Base-by-base conservation (phyloP, 2,113 vertebrate genomes). In the Odobenus rosmarus region DNA sequence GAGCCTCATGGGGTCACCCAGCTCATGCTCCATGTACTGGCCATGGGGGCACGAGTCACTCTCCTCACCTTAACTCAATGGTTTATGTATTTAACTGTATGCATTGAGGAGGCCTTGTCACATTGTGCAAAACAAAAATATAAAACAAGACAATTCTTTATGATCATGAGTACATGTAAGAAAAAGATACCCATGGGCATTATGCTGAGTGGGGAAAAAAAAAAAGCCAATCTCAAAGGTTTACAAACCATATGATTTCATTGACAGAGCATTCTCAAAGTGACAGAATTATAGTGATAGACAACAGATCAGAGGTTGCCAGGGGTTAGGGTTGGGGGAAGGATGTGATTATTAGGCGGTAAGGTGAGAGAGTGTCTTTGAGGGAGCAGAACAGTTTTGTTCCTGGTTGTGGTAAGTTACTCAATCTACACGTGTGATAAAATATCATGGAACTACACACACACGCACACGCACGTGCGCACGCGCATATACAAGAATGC, bases 11-110 rank as follows among this genome's bases (percentile, higher is more conserved):
- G 13, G 4, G 24, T 24, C 36, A 13, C 86, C 24, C 19, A 46
- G 49, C 33, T 61, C 18, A 3, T 1, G 3, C 26, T 46, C 10
- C 53, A 23, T 3, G 21, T 57, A 26, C 23, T 5, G 46, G 6
- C 19, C 1, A 0, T 2, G 2, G 19, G 7, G 77, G 5, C 10
- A 9, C 0, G 4, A 33, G 23, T 51, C 55, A 39, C 19, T 88
- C 71, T 80, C 64, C 42, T 15, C 67, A 18, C 51, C 13, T 1
- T 49, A 72, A n/a, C 28, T 39, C 72, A 33, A 19, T 3, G 71
- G 51, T n/a, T 80, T 57, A 55, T 10, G 61, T 67, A 87, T 59
- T 77, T 67, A 64, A 82, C 57, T 15, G 0, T 39, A 26, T 2
- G 1, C 19, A 31, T 21, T 18, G 10, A 83, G 21, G 67, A 80